Percentiles rank a stretch among this genome's conserved stretches.
Conservation (phyloP, 2,113 vertebrate genomes). For the Ammodytes marinus region DNA sequence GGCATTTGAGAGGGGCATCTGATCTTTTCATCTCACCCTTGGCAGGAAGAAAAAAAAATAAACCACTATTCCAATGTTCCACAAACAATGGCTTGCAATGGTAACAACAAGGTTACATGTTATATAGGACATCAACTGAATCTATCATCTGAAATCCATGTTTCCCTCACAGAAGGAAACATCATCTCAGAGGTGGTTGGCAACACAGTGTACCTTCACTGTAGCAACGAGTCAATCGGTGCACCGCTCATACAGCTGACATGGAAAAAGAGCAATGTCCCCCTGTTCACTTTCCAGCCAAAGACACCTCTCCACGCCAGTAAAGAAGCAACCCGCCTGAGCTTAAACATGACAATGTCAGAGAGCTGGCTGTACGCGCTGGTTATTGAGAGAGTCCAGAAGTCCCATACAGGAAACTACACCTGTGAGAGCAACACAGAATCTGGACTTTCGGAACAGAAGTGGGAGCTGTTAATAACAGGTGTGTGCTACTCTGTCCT, state of each 20-base stretch:
- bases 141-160: not conserved
- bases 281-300: rapidly evolving
- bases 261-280: conserved; percentile 25
- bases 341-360: not conserved
- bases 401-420: conserved; percentile 64
- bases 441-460: rapidly evolving
- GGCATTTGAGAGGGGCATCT: not conserved
- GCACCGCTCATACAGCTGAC: rapidly evolving
- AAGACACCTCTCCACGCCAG: rapidly evolving
- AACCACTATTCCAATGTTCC: too few species aligned
- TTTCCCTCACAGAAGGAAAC: conserved; percentile 30
- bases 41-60: not conserved
- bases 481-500: conserved; percentile 41
- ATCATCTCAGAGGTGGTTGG: not conserved
- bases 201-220: conserved; percentile 35
- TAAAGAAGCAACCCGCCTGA: rapidly evolving
- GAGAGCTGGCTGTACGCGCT: not conserved
- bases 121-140: not conserved
- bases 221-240: not conserved
- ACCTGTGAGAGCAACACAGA: not conserved
- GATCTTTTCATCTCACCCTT: not conserved
- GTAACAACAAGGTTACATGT: not conserved
- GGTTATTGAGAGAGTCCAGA: conserved; percentile 27
- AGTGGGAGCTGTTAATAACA: conserved; percentile 54
- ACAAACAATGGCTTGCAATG: not conserved